These are phyloP conservation scores for Pedetes capensis DNA, from an alignment of 2,113 vertebrate genomes.

Conservation along the genomic window DNA sequence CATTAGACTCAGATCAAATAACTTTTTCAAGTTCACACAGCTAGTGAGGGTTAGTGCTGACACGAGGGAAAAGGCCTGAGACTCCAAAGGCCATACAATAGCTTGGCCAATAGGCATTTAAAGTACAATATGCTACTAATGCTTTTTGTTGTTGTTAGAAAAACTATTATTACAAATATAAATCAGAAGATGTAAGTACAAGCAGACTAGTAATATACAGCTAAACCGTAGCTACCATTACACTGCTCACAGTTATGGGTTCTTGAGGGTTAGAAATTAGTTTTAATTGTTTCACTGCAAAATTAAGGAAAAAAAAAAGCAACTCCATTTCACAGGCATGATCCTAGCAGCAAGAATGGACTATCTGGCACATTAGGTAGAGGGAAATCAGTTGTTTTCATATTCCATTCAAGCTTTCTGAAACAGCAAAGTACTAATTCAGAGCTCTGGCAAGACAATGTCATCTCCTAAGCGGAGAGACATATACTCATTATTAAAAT, in stretches of 20 bases:
- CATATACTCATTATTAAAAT: background rate
- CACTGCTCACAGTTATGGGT: background rate
- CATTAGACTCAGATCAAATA: background rate
- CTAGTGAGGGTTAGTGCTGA: background rate
- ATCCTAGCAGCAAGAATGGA: slow-evolving; percentile 28
- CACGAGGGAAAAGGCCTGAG: background rate
- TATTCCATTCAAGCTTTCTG: background rate
- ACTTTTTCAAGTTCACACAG: background rate
- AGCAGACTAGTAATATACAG: slow-evolving; percentile 1
- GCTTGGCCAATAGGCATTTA: background rate
- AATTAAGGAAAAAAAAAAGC: background rate
- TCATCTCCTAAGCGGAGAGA: background rate
- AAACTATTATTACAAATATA: slow-evolving; percentile 10
- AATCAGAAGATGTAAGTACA: background rate
- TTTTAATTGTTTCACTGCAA: background rate
- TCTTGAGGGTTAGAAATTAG: background rate
- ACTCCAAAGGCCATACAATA: background rate
- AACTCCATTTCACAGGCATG: background rate
- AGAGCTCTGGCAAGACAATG: slow-evolving; percentile 17
- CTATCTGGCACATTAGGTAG: background rate
- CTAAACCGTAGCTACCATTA: background rate
- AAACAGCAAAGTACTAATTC: background rate
- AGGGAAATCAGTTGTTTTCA: background rate
- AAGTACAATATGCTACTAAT: background rate
- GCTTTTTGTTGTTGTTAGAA: slow-evolving; percentile 12